These are phyloP conservation scores for Yponomeuta evonymella DNA, from an alignment of 2,888 invertebrate species.

Conservation along the genomic window DNA sequence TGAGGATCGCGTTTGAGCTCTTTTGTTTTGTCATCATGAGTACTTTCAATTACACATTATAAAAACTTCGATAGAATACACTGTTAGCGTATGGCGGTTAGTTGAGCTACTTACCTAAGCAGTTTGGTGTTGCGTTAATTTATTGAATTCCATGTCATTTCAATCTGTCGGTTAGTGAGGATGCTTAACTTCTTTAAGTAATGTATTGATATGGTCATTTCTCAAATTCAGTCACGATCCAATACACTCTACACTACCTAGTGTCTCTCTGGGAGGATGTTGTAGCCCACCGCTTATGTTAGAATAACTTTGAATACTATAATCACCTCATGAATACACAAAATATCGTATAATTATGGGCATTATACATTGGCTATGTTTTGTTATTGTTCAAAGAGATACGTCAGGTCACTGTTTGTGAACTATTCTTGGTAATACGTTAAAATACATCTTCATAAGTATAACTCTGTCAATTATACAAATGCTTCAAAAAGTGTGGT, in stretches of 20 bases:
- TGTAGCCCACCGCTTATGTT: constrained; percentile 65
- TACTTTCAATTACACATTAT: no score
- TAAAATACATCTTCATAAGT: not conserved
- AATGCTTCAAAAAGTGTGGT: not conserved
- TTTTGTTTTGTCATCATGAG: no score
- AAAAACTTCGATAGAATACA: no score
- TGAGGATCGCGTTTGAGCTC: no score
- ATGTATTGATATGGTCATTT: constrained; percentile 55
- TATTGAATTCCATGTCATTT: no score
- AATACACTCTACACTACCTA: constrained; percentile 36
- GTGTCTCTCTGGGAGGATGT: constrained; percentile 54
- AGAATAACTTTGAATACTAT: constrained; percentile 72
- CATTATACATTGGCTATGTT: not conserved
- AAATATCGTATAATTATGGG: constrained; percentile 37
- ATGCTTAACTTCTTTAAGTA: not conserved
- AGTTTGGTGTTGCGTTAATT: no score
- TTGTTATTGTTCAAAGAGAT: not conserved
- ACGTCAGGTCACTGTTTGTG: not conserved
- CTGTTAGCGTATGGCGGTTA: no score
- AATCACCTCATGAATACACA: constrained; percentile 66
- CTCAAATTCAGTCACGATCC: constrained; percentile 67
- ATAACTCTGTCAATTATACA: not conserved
- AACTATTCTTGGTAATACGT: not conserved
- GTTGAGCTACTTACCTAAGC: no score
- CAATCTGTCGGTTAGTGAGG: not conserved